Evolutionary conservation across 1,140 invertebrate genomes (phyloP).

Genomic region (Lanistes nyassanus): DNA sequence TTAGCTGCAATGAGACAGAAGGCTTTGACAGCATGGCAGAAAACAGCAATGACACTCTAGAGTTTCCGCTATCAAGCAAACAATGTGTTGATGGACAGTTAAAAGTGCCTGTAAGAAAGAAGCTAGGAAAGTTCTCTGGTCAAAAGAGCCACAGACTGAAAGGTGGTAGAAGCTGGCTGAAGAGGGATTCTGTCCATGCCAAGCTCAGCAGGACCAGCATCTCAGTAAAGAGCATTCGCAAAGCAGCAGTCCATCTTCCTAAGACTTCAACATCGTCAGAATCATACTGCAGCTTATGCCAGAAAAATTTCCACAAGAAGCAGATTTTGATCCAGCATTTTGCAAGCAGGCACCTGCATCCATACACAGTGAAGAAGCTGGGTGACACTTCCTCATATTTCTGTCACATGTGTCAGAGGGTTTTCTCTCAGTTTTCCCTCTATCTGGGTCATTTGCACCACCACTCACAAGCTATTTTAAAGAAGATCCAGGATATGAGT

Average conservation of each 20-base stretch:
- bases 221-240: neutral
- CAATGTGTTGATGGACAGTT: neutral
- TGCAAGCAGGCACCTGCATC: conserved; percentile 31
- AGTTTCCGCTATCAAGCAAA: neutral
- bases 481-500: conserved; percentile 25
- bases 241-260: neutral
- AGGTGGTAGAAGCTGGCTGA: neutral
- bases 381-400: conserved; percentile 24
- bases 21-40: neutral
- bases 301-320: conserved; percentile 7
- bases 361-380: conserved; percentile 27
- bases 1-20: neutral
- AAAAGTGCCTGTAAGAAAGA: neutral
- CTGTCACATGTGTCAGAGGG: conserved; percentile 35
- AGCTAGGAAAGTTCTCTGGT: neutral
- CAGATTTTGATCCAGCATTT: conserved; percentile 29
- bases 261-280: neutral
- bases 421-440: conserved; percentile 21
- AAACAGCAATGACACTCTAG: neutral
- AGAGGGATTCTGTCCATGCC: neutral
- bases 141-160: neutral
- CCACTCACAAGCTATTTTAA: conserved; percentile 28
- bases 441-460: conserved; percentile 30
- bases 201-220: neutral
- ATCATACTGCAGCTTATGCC: conserved; percentile 25